Conservation (phyloP, 1,140 invertebrate genomes). For the Homalodisca vitripennis region DNA sequence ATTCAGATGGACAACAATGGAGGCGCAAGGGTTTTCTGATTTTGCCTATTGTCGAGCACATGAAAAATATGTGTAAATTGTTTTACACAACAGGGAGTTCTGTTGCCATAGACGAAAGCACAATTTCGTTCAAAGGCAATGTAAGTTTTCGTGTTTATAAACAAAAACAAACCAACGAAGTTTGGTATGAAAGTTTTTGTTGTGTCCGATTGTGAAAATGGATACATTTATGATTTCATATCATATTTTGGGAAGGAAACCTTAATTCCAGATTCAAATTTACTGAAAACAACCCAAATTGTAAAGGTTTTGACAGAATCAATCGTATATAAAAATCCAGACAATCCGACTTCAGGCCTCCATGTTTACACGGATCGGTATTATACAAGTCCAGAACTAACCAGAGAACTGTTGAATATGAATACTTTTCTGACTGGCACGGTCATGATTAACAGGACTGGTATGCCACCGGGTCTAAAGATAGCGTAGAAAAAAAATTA, state of each 20-base stretch:
- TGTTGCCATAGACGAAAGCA: background rate
- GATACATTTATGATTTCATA: slow-evolving; percentile 18
- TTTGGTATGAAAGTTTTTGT: slow-evolving; percentile 24
- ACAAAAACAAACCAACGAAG: background rate
- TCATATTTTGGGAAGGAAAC: background rate
- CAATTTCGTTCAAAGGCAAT: background rate
- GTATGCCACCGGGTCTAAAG: slow-evolving; percentile 3
- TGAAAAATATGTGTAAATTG: slow-evolving; percentile 4
- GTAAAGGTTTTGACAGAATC: slow-evolving; percentile 1
- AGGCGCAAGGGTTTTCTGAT: slow-evolving; percentile 2
- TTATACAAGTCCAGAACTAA: slow-evolving; percentile 18
- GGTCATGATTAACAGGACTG: slow-evolving; percentile 1
- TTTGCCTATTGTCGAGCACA: background rate
- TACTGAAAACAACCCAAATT: slow-evolving; percentile 24
- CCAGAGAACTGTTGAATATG: background rate
- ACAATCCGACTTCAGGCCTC: background rate
- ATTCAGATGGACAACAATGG: background rate
- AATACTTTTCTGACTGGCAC: background rate
- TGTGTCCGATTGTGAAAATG: background rate
- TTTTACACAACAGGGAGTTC: background rate
- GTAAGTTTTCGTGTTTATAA: background rate
- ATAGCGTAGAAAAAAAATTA: background rate
- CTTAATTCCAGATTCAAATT: background rate
- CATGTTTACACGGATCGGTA: slow-evolving; percentile 11
- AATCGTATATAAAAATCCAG: background rate